Base-by-base conservation (phyloP, 2,888 invertebrate species). In the Andrena haemorrhoa region DNA sequence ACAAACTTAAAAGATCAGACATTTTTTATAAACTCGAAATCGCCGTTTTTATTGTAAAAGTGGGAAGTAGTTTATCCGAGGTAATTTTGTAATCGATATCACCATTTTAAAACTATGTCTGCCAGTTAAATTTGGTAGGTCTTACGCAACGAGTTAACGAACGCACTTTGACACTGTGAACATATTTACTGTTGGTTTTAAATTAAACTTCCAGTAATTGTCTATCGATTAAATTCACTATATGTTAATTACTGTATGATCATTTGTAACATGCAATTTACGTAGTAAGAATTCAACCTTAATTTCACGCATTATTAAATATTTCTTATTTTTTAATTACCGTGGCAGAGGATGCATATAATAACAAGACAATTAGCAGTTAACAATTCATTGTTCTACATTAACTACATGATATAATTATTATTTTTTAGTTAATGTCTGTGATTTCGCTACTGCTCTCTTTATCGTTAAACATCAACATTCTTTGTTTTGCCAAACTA, bases 1-100 rank as follows among this genome's bases (percentile, higher is more conserved):
- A 4, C 1, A 16, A 16, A n/a, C n/a, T n/a, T n/a, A 2, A n/a
- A n/a, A 31, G 16, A 33, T 16, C 35, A 63, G n/a, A 33, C 16
- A 63, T 63, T 63, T 33, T 20, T 63, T 63, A 23, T 10, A 35
- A 16, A 31, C 8, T 60, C 23, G 10, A 10, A 23, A 23, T 56
- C 26, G n/a, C 6, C 5, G 2, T 20, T 20, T 16, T 31, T 16
- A 53, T 53, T 7, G 53, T 26, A 23, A 72, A 72, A 65, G 20
- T 20, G 8, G 31, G n/a, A 63, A 72, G 23, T 12, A 49, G 6
- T 56, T 56, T 12, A 20, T 35, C 33, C 7, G 3, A 66, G 72
- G 73, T 78, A 84, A 90, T 91, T 92, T 91, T 89, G 92, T 91
- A 91, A 92, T 91, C 90, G 92, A 92, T 92, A 92, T 92, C 91